phyloP scores from a whole-genome alignment of 2,888 invertebrate species.

The Pandemis cinnamomeana region DNA sequence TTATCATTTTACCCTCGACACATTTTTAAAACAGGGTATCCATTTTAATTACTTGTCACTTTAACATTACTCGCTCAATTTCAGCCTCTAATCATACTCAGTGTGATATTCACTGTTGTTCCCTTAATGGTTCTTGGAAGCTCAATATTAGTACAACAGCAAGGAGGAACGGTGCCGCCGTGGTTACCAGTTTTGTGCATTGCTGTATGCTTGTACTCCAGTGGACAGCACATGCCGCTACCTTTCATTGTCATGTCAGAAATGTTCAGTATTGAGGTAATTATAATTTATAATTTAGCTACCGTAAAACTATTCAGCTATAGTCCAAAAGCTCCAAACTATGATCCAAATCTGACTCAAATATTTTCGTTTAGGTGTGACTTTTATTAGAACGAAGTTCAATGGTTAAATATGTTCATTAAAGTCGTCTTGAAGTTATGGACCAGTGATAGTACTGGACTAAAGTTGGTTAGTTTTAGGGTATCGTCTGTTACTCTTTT shows the following conservation, averaged over 20 bases:
- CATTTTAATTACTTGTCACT: not conserved
- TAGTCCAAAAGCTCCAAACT: no score
- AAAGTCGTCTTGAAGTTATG: no score
- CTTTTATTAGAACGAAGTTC: no score
- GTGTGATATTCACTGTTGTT: slow-evolving; percentile 26
- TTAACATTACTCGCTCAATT: not conserved
- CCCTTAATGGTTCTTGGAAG: slow-evolving; percentile 16
- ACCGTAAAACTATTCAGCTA: no score
- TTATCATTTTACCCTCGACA: no score
- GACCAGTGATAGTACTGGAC: no score
- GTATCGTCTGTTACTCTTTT: no score
- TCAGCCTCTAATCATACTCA: slow-evolving; percentile 34
- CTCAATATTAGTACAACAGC: slow-evolving; percentile 26
- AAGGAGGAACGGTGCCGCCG: slow-evolving; percentile 15
- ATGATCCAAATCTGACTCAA: no score
- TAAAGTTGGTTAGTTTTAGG: no score
- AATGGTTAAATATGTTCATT: no score
- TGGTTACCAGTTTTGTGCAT: slow-evolving; percentile 32
- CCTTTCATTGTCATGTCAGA: slow-evolving; percentile 36
- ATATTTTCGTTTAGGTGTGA: no score
- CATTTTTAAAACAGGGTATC: not conserved
- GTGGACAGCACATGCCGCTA: slow-evolving; percentile 22
- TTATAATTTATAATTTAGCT: not conserved
- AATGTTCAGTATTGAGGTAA: slow-evolving; percentile 38
- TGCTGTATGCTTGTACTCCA: slow-evolving; percentile 21